Evolutionary conservation across 2,888 invertebrate genomes (phyloP), one percentile per base, ranked within the genome.

Genomic region (Aelia acuminata): DNA sequence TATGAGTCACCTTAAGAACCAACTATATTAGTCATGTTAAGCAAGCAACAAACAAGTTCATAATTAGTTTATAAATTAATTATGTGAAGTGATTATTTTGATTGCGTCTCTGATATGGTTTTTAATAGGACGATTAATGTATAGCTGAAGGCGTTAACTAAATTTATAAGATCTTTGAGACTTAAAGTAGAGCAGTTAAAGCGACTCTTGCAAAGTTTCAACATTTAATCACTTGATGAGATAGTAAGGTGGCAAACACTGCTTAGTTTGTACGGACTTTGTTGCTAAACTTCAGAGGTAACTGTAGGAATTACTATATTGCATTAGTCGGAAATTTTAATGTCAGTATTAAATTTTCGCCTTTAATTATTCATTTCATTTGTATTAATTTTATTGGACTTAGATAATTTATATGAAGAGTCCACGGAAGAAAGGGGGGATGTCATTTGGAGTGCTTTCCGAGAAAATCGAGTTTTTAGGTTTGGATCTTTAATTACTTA

Each of bases 211-310:
- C 43, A 70, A 39, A 80, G 80, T 80, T 80, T 80, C 4, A 43
- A 80, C 43, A 80, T 80, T 80, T 80, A 80, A 80, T 80, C 43
- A 43, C 43, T 80, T 80, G 43, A 80, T 80, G 80, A 80, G 80
- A 80, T 80, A 80, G 80, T 80, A 39, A 80, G 43, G 43, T 80
- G 43, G 80, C 39, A 80, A 80, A 80, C 80, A 80, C 43, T 80
- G 43, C 80, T n/a, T 10, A 70, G 43, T 43, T 80, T 80, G 43
- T 43, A 22, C 80, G 43, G 43, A 80, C 80, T 80, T 80, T 80
- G 80, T 47, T 80, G 80, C 43, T 80, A 43, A 75, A 80, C 80
- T 80, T 39, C n/a, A 39, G 43, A 47, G 80, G 31, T 70, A 70
- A 70, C 63, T 35, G 63, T 20, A 35, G 18, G 5, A 35, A 70